These are phyloP conservation scores for Diceros bicornis DNA, from an alignment of 2,797 vertebrate species.

Conservation along the genomic window DNA sequence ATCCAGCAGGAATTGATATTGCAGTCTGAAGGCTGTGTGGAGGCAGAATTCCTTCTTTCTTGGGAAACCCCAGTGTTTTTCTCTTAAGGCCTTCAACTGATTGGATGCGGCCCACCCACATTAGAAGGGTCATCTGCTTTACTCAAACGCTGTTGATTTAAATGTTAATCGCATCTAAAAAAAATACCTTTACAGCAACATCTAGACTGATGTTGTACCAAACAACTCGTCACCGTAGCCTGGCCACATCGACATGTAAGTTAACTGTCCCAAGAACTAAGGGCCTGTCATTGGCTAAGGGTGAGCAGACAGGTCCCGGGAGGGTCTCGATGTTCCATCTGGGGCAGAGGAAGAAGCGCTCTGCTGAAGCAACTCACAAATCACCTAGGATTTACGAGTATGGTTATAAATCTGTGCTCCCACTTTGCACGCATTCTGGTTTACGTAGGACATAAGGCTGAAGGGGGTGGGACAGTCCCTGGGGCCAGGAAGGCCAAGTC, in stretches of 20 bases:
- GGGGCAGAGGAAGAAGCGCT: not conserved
- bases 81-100: not conserved
- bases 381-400: fast-evolving
- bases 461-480: fast-evolving
- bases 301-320: not conserved
- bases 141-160: not conserved
- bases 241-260: not conserved
- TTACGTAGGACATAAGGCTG: not conserved
- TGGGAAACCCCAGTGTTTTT: not conserved
- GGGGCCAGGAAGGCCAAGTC: too few relatives aligned
- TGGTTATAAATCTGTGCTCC: not conserved
- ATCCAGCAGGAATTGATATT: too few relatives aligned
- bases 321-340: not conserved
- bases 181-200: not conserved
- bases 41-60: not conserved
- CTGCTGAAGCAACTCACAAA: not conserved
- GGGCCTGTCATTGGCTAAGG: not conserved
- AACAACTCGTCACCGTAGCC: fast-evolving
- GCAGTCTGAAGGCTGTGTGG: fast-evolving
- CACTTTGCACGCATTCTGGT: fast-evolving
- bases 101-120: not conserved
- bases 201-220: not conserved
- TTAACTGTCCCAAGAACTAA: not conserved
- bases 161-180: too few relatives aligned
- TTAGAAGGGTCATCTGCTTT: not conserved